These are phyloP conservation scores for Pantherophis vulpinus DNA, from an alignment of 2,797 vertebrate species.

Conservation along the genomic window DNA sequence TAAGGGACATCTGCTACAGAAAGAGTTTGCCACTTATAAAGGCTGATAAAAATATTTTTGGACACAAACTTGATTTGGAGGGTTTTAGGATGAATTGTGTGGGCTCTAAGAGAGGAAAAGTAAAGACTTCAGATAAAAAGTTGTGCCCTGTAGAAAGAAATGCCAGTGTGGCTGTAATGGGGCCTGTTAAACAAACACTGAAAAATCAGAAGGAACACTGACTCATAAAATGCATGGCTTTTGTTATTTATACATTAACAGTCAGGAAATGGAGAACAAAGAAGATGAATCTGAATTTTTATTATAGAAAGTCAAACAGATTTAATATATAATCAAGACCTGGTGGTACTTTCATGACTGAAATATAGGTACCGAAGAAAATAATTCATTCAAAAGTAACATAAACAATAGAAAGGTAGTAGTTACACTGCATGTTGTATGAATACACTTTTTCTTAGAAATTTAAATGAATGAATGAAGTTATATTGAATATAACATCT, in stretches of 20 bases:
- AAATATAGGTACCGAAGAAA: neutral
- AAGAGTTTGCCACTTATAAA: neutral
- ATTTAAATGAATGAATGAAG: neutral
- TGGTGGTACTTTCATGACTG: neutral
- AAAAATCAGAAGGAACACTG: neutral
- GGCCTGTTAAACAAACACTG: neutral
- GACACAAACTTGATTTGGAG: neutral
- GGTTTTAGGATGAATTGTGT: neutral
- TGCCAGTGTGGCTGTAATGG: neutral
- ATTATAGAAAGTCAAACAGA: neutral
- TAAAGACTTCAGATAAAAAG: neutral
- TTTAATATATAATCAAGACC: neutral
- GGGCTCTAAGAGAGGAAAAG: neutral
- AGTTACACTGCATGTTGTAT: neutral
- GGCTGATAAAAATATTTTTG: neutral
- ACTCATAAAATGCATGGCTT: neutral
- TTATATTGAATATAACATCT: neutral
- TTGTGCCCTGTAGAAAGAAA: neutral
- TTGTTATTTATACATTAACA: neutral
- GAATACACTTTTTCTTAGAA: neutral
- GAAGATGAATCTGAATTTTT: neutral
- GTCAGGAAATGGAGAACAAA: neutral
- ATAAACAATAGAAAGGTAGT: neutral
- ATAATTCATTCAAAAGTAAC: neutral
- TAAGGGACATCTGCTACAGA: neutral